Base-by-base conservation (phyloP, 2,797 vertebrate genomes). In the Ispidina lecontei region DNA sequence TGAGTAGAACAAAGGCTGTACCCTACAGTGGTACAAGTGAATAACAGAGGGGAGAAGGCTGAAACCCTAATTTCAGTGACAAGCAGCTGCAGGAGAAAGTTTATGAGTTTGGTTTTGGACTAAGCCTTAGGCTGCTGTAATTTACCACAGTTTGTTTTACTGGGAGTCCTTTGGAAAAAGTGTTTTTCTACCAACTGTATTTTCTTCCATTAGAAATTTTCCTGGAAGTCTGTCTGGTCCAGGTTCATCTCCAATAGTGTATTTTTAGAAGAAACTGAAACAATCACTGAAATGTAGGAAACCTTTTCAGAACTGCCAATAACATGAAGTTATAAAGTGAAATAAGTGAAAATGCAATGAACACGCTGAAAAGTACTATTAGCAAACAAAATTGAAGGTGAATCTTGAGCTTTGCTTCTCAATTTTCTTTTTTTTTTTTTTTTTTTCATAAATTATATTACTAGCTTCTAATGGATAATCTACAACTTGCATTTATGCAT, bases 1-100 rank as follows among this genome's bases (percentile, higher is more conserved):
- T 0, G 22, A 81, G 62, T 9, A 28, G 52, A 86, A 71, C 1
- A 0, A 78, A 72, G 0, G 1, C 22, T 55, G 37, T 23, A 46
- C 6, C 2, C 33, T 71, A 29, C 39, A 54, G 19, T 17, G 15
- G 7, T 25, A 78, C 23, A 70, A 0, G 1, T 15, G 29, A 78
- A 17, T 55, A 84, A 75, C 7, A 52, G 25, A 41, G 14, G 60
- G 21, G 47, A 41, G 16, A 64, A 19, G 43, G 47, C 10, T 52
- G 21, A 26, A 86, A 76, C 72, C 19, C 23, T 15, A 11, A 18
- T 41, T 74, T 82, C 55, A 44, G 20, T 63, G 22, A 67, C 31
- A 81, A 14, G 4, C 1, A 4, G 51, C 15, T 28, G 37, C 26
- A 84, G 22, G 60, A 85, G 70, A 63, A 1, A 1, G 37, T 82